A percentile compares a stretch with the other conserved stretches of the same genome.
phyloP scores from a whole-genome alignment of 2,888 invertebrate species.

The Lordiphosa fenestrarum region DNA sequence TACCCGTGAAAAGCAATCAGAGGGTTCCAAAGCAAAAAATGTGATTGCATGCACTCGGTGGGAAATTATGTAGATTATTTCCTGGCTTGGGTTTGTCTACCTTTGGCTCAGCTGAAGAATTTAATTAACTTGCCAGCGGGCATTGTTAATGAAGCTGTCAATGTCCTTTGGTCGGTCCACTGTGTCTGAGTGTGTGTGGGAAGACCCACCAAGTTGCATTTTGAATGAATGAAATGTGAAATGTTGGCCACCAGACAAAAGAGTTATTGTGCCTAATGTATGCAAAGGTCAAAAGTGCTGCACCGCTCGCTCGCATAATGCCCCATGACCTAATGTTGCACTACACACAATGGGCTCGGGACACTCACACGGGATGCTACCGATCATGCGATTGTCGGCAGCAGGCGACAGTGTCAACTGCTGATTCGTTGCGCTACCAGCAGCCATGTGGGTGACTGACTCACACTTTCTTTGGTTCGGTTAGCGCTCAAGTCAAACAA shows the following conservation, averaged over 20 bases:
- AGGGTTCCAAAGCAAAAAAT: no score
- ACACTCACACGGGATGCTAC: conserved; percentile 40
- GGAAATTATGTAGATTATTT: neutral
- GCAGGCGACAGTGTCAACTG: conserved; percentile 57
- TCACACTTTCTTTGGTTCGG: conserved; percentile 22
- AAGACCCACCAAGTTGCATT: conserved; percentile 57
- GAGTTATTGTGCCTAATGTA: conserved; percentile 70
- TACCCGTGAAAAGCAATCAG: no score
- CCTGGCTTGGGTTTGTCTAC: neutral
- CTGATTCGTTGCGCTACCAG: conserved; percentile 64
- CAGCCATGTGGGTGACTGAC: conserved; percentile 40
- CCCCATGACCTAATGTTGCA: conserved; percentile 72
- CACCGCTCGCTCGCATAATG: conserved; percentile 33
- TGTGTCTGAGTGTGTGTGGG: conserved; percentile 15
- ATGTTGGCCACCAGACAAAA: conserved; percentile 38
- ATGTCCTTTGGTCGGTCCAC: conserved; percentile 7
- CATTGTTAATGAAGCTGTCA: conserved; percentile 50
- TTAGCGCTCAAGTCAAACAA: conserved; percentile 63
- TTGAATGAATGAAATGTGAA: conserved; percentile 34
- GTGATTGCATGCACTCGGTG: no score
- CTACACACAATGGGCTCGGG: conserved; percentile 63
- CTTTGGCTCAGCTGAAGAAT: neutral
- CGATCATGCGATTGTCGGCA: conserved; percentile 25
- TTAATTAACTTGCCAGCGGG: conserved; percentile 33
- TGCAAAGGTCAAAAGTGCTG: conserved; percentile 37